Evolutionary conservation across 2,797 vertebrate species (phyloP).

Genomic region (Tapirus indicus): DNA sequence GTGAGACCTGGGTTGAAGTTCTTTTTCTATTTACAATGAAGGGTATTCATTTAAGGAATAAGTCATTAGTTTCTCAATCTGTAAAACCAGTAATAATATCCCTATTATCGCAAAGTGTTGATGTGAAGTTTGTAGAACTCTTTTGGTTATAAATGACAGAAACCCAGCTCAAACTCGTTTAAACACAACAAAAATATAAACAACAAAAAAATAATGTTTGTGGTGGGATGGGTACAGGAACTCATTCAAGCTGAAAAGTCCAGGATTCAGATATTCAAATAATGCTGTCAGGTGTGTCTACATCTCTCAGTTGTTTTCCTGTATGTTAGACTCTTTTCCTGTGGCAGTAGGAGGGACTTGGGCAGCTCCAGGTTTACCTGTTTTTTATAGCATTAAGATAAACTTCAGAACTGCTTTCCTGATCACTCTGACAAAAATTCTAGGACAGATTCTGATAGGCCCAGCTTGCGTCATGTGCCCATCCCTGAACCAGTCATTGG

Average conservation of each 20-base stretch:
- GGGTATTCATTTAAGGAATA: neutral
- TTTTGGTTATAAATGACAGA: constrained; percentile 8
- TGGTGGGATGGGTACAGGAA: neutral
- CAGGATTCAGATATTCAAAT: neutral
- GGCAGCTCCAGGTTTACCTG: neutral
- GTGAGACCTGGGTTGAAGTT: neutral
- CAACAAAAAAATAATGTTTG: neutral
- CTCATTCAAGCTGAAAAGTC: neutral
- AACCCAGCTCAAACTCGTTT: neutral
- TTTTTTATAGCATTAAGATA: neutral
- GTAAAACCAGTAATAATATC: neutral
- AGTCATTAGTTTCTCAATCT: neutral
- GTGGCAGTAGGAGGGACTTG: neutral
- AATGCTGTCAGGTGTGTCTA: neutral
- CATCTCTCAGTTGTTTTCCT: neutral
- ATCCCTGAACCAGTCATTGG: neutral
- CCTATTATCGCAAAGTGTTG: neutral
- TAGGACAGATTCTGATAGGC: neutral
- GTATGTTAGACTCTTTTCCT: neutral
- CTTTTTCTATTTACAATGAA: neutral
- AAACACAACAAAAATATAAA: neutral
- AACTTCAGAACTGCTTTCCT: neutral
- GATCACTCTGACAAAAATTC: neutral
- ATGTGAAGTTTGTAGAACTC: neutral
- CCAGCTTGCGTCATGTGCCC: neutral